phyloP scores from a whole-genome alignment of 2,888 invertebrate genomes.

The Cyclophora punctaria region DNA sequence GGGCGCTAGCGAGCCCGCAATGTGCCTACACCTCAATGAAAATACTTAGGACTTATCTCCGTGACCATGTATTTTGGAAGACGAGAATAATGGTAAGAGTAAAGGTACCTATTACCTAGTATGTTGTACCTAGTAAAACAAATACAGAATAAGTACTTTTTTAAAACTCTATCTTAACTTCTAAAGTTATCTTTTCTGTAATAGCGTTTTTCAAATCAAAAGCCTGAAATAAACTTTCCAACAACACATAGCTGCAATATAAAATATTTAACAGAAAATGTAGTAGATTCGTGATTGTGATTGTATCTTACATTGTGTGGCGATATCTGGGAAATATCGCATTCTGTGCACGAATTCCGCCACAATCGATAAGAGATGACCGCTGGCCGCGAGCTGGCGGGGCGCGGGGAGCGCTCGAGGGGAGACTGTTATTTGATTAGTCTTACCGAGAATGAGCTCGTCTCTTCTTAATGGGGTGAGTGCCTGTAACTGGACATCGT shows the following conservation, averaged over 20 bases:
- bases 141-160: no score
- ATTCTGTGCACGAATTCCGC: constrained; percentile 75
- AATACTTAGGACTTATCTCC: constrained; percentile 1
- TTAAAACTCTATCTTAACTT: no score
- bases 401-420: constrained; percentile 38
- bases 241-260: no score
- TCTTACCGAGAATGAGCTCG: constrained; percentile 75
- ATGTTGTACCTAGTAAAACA: no score
- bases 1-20: constrained; percentile 15
- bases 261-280: no score
- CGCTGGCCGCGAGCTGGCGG: constrained; percentile 63
- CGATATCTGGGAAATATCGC: constrained; percentile 68
- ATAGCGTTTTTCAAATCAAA: no score
- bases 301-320: constrained; percentile 50
- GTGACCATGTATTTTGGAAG: no score
- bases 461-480: constrained; percentile 73
- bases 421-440: constrained; percentile 76
- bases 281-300: constrained; percentile 32
- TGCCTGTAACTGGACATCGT: constrained; percentile 70
- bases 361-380: constrained; percentile 76
- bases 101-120: no score
- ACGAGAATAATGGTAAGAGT: no score
- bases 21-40: constrained; percentile 3
- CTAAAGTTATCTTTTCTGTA: no score
- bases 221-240: no score